Evolutionary conservation across 2,888 invertebrate genomes (phyloP).

Genomic region (Horisme vitalbata): DNA sequence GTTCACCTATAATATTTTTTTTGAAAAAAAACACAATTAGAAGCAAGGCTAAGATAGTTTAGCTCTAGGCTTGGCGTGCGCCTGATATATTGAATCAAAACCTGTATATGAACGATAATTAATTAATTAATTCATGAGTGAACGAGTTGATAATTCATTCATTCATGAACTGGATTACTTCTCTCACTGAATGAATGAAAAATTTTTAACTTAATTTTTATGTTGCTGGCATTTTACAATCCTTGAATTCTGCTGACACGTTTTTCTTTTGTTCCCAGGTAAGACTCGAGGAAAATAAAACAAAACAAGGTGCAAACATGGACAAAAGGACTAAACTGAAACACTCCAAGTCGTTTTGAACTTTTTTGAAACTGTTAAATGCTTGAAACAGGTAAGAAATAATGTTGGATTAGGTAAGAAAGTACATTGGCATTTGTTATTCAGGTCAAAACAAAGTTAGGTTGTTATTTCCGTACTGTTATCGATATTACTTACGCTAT

Average conservation of each 20-base stretch:
- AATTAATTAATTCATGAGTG: too few species aligned
- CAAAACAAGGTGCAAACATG: conserved; percentile 4
- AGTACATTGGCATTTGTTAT: conserved; percentile 17
- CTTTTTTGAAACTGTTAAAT: conserved; percentile 15
- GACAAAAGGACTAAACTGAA: conserved; percentile 17
- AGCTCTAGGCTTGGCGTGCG: too few species aligned
- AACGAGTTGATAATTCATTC: too few species aligned
- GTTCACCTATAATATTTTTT: too few species aligned
- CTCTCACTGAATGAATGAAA: too few species aligned
- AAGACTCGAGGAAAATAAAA: conserved; percentile 2
- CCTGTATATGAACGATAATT: too few species aligned
- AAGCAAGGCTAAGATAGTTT: too few species aligned
- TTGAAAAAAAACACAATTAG: too few species aligned
- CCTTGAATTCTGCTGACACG: conserved; percentile 9
- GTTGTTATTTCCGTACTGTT: conserved; percentile 26
- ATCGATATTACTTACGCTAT: conserved; percentile 28
- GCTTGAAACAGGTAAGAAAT: conserved; percentile 13
- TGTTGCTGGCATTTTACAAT: neutral
- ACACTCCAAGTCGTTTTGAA: conserved; percentile 3
- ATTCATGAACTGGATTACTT: too few species aligned
- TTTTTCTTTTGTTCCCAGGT: conserved; percentile 24
- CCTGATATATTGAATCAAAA: too few species aligned
- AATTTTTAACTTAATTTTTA: too few species aligned
- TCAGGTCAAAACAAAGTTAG: conserved; percentile 29
- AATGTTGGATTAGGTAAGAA: conserved; percentile 5